Percentiles rank a stretch among this genome's conserved stretches.
Evolutionary conservation across 2,888 invertebrate species (phyloP).

Genomic region (Hetaerina titia): DNA sequence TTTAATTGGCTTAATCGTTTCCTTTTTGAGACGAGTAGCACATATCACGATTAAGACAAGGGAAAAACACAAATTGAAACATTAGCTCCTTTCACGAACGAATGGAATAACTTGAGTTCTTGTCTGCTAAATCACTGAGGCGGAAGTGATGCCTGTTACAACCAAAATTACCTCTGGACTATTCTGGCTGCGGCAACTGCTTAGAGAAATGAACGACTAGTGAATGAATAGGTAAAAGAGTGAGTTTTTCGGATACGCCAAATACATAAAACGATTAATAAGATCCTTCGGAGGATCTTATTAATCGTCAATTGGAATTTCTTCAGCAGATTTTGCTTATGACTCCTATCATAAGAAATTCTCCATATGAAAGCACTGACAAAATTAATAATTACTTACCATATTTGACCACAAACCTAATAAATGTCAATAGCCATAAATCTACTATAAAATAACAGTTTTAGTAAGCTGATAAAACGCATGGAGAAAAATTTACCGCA

Average conservation of each 20-base stretch:
- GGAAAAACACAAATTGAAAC: neutral
- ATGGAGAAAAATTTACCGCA: too few relatives aligned
- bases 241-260: neutral
- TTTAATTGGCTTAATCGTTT: conserved; percentile 7
- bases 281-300: neutral
- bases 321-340: neutral
- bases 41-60: neutral
- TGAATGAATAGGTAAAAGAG: neutral
- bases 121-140: neutral
- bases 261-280: neutral
- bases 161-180: neutral
- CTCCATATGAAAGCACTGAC: too few relatives aligned
- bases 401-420: too few relatives aligned
- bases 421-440: too few relatives aligned
- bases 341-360: neutral
- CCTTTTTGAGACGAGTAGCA: neutral
- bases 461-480: too few relatives aligned
- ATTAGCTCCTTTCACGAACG: neutral
- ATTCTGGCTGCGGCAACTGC: neutral
- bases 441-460: too few relatives aligned
- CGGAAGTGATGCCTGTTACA: neutral
- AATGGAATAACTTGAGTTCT: neutral
- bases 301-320: neutral
- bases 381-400: too few relatives aligned
- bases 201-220: neutral